Percentiles rank a stretch among this genome's conserved stretches.
Evolutionary conservation across 2,888 invertebrate genomes (phyloP).

Genomic region (Lasioglossum lativentre): DNA sequence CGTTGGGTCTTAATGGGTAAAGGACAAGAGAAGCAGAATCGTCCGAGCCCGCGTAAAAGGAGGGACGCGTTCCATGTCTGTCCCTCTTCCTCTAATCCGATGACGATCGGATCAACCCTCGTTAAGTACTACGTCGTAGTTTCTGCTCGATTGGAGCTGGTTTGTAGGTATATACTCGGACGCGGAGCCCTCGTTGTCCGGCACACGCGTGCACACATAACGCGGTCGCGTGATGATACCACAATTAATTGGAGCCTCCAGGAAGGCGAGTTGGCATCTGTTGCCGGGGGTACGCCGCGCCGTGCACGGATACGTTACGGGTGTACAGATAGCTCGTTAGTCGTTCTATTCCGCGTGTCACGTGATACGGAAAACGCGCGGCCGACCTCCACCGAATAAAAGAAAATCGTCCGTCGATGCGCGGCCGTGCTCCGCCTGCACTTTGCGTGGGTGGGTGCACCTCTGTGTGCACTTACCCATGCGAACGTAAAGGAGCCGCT

Average conservation of each 20-base stretch:
- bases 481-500: not conserved
- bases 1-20: not conserved
- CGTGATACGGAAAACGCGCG: conserved; percentile 59
- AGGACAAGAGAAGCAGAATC: not conserved
- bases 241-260: conserved; percentile 62
- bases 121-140: conserved; percentile 51
- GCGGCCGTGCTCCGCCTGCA: not conserved
- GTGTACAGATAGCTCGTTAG: conserved; percentile 61
- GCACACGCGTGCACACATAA: conserved; percentile 45
- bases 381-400: conserved; percentile 42
- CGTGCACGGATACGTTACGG: conserved; percentile 40
- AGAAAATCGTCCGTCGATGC: conserved; percentile 30
- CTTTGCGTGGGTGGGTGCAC: not conserved
- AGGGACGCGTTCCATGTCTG: conserved; percentile 29
- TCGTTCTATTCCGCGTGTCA: conserved; percentile 56
- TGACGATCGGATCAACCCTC: conserved; percentile 48
- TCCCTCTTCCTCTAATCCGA: conserved; percentile 38
- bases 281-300: conserved; percentile 29
- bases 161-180: not conserved
- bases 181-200: not conserved
- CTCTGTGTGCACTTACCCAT: not conserved
- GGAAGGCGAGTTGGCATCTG: conserved; percentile 52
- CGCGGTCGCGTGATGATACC: conserved; percentile 63
- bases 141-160: conserved; percentile 16
- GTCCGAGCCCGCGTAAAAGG: conserved; percentile 7